Evolutionary conservation across 35 echinoderm and acorn worm species (phyloP).

Genomic region (Ptychodera flava): DNA sequence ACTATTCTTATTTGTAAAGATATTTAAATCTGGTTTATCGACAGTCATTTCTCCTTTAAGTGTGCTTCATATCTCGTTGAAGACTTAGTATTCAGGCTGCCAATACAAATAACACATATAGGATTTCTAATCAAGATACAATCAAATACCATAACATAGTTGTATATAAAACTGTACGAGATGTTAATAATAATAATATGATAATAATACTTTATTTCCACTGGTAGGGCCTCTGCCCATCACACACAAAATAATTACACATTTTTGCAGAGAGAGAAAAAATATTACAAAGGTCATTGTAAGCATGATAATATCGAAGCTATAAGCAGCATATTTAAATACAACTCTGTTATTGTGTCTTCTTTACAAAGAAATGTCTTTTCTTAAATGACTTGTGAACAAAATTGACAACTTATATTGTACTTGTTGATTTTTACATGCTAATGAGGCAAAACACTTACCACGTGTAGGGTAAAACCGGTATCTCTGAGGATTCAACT

Average conservation of each 20-base stretch:
- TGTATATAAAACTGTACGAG: too few relatives aligned
- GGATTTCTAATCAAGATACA: too few relatives aligned
- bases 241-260: not conserved
- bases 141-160: too few relatives aligned
- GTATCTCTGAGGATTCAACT: not conserved
- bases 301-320: not conserved
- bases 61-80: too few relatives aligned
- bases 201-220: not conserved
- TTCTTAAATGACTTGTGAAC: not conserved
- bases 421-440: not conserved
- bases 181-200: too few relatives aligned
- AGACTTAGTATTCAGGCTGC: too few relatives aligned
- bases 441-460: not conserved
- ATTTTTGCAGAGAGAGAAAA: not conserved
- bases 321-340: too few relatives aligned
- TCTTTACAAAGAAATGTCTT: not conserved
- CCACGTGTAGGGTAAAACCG: not conserved
- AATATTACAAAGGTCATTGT: not conserved
- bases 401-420: not conserved
- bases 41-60: too few relatives aligned
- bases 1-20: too few relatives aligned
- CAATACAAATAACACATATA: too few relatives aligned
- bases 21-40: too few relatives aligned
- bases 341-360: too few relatives aligned
- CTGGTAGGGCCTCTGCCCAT: not conserved